phyloP scores from a whole-genome alignment of 2,797 vertebrate genomes.

The Lagorchestes hirsutus region DNA sequence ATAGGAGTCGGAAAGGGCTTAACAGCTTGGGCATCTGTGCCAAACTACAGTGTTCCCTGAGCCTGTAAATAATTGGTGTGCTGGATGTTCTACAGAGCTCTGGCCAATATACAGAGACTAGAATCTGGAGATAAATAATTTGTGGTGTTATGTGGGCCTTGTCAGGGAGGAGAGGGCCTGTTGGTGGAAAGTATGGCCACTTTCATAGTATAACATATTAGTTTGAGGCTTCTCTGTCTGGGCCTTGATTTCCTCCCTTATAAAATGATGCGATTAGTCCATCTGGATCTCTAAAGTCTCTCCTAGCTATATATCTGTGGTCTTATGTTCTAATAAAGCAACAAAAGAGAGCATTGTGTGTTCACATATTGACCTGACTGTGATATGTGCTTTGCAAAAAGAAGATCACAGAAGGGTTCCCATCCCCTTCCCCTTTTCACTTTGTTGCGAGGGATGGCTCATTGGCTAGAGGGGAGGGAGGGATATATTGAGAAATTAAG shows the following conservation, averaged over 20 bases:
- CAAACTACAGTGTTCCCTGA: neutral
- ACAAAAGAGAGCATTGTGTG: neutral
- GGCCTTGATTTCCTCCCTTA: neutral
- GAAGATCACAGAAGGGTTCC: neutral
- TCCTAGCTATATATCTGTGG: neutral
- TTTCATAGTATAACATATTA: neutral
- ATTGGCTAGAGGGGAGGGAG: neutral
- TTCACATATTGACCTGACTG: neutral
- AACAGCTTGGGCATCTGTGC: neutral
- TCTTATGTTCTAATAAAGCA: neutral
- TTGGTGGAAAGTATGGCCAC: neutral
- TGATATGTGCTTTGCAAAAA: neutral
- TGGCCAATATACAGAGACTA: neutral
- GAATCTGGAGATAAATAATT: neutral
- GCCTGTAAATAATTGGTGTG: neutral
- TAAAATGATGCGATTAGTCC: neutral
- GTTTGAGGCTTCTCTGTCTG: neutral
- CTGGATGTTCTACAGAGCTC: neutral
- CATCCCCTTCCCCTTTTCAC: neutral
- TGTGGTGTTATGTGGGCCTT: neutral
- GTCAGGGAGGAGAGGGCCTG: neutral
- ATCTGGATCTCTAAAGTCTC: neutral
- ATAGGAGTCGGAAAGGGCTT: neutral
- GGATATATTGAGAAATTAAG: neutral
- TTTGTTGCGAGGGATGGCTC: neutral